Evolutionary conservation across 2,797 vertebrate genomes (phyloP), one percentile per base, ranked within the genome.

Genomic region (Danio aesculapii): DNA sequence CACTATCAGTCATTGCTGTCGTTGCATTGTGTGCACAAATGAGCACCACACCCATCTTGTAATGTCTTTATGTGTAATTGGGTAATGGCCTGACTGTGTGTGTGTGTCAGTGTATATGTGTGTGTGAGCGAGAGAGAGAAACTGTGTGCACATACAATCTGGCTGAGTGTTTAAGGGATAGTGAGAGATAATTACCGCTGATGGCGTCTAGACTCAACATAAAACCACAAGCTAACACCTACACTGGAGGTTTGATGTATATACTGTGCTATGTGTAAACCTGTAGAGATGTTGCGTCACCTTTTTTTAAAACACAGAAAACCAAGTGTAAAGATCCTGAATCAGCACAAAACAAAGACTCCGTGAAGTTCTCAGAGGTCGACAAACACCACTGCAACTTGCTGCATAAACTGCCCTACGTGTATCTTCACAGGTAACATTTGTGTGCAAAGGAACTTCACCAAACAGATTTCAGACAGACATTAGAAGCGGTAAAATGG

Each of bases 11-110:
- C 46, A 57, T 80, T 74, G 43, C 41, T 39, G 16, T 55, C 53
- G 17, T 39, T 50, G 16, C n/a, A 50, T 49, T 76, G 6, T 79
- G 78, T 62, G 61, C 59, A 74, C n/a, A 66, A 67, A 11, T 19
- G 12, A 58, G 39, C 10, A 63, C 72, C 79, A 68, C 86, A 79
- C 78, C 81, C 81, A 81, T 69, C 61, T 71, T 17, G 58, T 79
- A 79, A 52, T 19, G 63, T 47, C 85, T 78, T 83, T 82, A 82
- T 77, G 86, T 86, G 79, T 84, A 90, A 91, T 88, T 91, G 87
- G 84, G 90, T 88, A 88, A 83, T 84, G 84, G 84, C 83, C 71
- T 17, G 57, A 69, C 52, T 69, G 52, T 66, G 52, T 68, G 58
- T 63, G 30, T 30, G 30, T 30, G 1, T n/a, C n/a, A n/a, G n/a